Percentiles rank a stretch among this genome's conserved stretches.
Conservation (phyloP, 2,888 invertebrate genomes). For the Trachelus tabidus region DNA sequence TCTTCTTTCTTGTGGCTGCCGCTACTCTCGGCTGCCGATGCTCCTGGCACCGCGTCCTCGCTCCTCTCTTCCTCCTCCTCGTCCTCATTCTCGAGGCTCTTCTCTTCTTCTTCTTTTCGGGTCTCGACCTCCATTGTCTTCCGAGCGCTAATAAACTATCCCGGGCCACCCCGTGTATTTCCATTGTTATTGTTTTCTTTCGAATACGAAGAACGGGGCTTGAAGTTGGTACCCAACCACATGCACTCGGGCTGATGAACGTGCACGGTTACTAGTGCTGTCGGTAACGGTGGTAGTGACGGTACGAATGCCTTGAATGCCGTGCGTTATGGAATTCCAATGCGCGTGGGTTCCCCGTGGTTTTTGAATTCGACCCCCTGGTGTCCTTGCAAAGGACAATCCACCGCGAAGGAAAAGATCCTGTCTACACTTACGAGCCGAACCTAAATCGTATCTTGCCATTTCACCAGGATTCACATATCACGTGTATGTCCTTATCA, state of each 20-base stretch:
- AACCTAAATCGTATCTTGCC: too few relatives aligned
- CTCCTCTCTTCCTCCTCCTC: constrained; percentile 13
- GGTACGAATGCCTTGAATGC: constrained; percentile 18
- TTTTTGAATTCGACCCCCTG: constrained; percentile 1
- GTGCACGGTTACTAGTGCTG: too few relatives aligned
- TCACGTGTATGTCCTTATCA: too few relatives aligned
- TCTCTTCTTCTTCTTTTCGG: constrained; percentile 56
- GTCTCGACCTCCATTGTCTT: constrained; percentile 65
- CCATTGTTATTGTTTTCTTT: constrained; percentile 51
- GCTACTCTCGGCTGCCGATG: constrained; percentile 13
- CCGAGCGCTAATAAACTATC: constrained; percentile 63
- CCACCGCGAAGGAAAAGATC: too few relatives aligned
- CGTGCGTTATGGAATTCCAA: constrained; percentile 56
- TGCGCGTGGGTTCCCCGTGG: not conserved
- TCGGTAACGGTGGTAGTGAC: not conserved
- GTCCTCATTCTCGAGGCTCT: constrained; percentile 29
- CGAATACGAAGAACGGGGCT: not conserved
- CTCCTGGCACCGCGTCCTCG: constrained; percentile 2
- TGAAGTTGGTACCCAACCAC: too few relatives aligned
- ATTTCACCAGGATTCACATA: too few relatives aligned
- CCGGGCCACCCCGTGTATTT: constrained; percentile 56
- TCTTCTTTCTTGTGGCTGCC: constrained; percentile 35
- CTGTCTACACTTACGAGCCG: too few relatives aligned
- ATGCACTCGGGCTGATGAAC: too few relatives aligned
- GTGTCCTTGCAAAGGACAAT: constrained; percentile 9